Evolutionary conservation across 2,888 invertebrate genomes (phyloP), one percentile per base, ranked within the genome.

Genomic region (Magallana nippona): DNA sequence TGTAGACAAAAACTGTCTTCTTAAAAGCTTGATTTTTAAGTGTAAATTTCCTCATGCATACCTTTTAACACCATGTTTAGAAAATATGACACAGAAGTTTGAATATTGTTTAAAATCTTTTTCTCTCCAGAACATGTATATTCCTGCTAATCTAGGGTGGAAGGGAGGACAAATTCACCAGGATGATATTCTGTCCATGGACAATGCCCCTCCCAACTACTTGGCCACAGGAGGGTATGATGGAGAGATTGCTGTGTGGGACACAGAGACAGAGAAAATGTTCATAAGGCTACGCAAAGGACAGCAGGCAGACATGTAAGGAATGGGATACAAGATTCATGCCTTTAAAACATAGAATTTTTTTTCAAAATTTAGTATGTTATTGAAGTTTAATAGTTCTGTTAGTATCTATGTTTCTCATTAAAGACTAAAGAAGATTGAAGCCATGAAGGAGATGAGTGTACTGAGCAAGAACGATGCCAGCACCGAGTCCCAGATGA

Each of bases 191-290:
- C 86, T 94, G 55, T 87, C 92, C 13, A 88, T 92, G 15, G 93
- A 93, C 85, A 90, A 90, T 87, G 92, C 91, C 82, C 89, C 91
- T 0, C 96, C 97, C 0, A 95, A 96, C 91, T 95, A 96, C 22
- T 94, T 98, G 55, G 97, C 96, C 63, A 97, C 94, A 5, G 94
- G 90, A 8, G 91, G 93, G 80, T 94, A 92, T 88, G 94, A 94
- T 87, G 94, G 94, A 0, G 93, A 92, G 82, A 92, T 94, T 22
- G 91, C 91, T 77, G 91, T 94, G 8, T 94, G 94, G 94, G 93
- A 92, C 83, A 85, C 92, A 71, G 94, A 94, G 84, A 93, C 93
- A 22, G 93, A 94, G 88, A 92, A 92, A 83, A 88, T 93, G 55
- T 90, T 92, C 78, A 84, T 92, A 22, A 86, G 91, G 27, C 89